phyloP scores from a whole-genome alignment of 2,113 vertebrate genomes.

The Tupaia chinensis region DNA sequence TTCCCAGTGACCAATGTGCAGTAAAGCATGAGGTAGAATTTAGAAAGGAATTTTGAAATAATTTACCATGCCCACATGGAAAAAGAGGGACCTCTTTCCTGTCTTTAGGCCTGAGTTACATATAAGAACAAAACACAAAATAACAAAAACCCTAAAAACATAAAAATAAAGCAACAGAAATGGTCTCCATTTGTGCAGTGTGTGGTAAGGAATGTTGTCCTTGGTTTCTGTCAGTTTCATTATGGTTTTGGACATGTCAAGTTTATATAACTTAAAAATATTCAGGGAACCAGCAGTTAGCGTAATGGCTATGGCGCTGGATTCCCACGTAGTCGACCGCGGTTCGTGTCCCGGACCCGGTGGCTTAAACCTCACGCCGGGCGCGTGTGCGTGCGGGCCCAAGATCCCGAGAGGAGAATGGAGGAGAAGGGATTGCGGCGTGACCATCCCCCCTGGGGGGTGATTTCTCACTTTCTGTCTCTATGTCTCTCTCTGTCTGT shows the following conservation, averaged over 20 bases:
- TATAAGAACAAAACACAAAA: background rate
- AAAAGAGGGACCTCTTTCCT: background rate
- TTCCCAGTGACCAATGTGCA: background rate
- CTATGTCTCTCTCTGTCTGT: no score
- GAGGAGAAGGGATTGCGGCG: no score
- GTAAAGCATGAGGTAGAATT: background rate
- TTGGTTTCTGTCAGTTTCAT: background rate
- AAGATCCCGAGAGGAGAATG: no score
- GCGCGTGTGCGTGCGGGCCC: no score
- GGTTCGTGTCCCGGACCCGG: no score
- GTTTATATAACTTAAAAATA: background rate
- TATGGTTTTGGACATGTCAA: background rate
- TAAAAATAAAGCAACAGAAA: constrained; percentile 10
- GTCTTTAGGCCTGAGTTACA: background rate
- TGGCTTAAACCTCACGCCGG: no score
- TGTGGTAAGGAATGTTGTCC: background rate
- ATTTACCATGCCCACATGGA: background rate
- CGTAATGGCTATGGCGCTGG: no score
- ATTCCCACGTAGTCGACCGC: no score
- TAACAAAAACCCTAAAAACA: background rate
- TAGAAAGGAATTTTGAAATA: constrained; percentile 23
- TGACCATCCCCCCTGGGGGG: no score
- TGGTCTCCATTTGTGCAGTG: background rate
- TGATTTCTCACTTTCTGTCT: no score
- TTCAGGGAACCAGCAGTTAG: background rate